Percentiles rank a stretch among this genome's conserved stretches.
These are phyloP conservation scores for Onthophagus taurus DNA, from an alignment of 1,140 invertebrate species.

Conservation along the genomic window DNA sequence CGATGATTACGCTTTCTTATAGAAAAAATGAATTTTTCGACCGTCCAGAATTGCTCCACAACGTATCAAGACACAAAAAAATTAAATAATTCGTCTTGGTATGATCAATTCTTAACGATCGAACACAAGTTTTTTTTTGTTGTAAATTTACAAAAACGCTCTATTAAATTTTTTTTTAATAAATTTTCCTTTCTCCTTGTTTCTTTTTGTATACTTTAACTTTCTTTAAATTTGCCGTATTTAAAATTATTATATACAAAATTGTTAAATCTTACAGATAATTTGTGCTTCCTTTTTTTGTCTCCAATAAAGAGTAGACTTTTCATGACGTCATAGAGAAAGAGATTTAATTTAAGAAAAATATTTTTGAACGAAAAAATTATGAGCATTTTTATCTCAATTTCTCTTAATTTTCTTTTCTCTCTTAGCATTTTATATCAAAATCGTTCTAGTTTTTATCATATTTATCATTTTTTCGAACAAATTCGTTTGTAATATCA, in stretches of 20 bases:
- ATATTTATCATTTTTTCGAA: slow-evolving; percentile 11
- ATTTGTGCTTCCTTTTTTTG: slow-evolving; percentile 29
- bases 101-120: slow-evolving; percentile 32
- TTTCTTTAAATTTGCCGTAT: too few species aligned
- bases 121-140: too few species aligned
- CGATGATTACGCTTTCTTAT: slow-evolving; percentile 1
- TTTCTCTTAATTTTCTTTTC: neutral
- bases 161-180: slow-evolving; percentile 2
- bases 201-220: slow-evolving; percentile 3
- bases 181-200: neutral
- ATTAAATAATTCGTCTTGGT: slow-evolving; percentile 28
- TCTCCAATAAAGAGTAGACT: slow-evolving; percentile 9
- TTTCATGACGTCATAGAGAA: slow-evolving; percentile 2
- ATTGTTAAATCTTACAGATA: slow-evolving; percentile 25
- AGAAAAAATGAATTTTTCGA: slow-evolving; percentile 8
- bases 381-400: neutral
- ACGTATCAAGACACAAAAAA: slow-evolving; percentile 32
- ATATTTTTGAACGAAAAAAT: slow-evolving; percentile 3
- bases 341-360: slow-evolving; percentile 1
- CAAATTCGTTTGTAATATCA: slow-evolving; percentile 28
- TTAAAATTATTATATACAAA: slow-evolving; percentile 5
- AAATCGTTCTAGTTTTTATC: slow-evolving; percentile 19
- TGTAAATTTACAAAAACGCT: too few species aligned
- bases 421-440: slow-evolving; percentile 7
- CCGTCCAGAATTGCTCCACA: slow-evolving; percentile 33